Base-by-base conservation (phyloP, 2,888 invertebrate species). In the Sialis fuliginosa region DNA sequence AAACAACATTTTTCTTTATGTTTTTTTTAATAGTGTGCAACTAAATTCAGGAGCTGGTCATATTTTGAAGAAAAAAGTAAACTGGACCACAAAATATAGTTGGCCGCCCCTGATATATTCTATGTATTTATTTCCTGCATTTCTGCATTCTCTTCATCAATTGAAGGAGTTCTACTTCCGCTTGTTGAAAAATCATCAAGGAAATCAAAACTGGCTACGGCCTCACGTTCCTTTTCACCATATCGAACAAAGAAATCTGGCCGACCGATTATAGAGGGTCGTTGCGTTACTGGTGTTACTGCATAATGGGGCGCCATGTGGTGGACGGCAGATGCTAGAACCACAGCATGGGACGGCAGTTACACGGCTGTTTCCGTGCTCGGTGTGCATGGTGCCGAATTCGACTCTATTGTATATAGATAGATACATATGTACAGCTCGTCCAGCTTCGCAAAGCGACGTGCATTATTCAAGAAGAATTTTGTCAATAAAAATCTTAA, bases 121-220 rank as follows among this genome's bases (percentile, higher is more conserved):
- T 9, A n/a, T 10, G 9, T 35, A 10, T 35, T 35, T 35, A 35
- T 35, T 35, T 9, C 30, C 9, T 13, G 30, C 32, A 10, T n/a
- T 31, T 13, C 8, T 30, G 39, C 10, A 30, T 54, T 54, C 32
- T 50, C 48, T 39, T 48, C 48, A 42, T 47, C 50, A n/a, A 54
- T 52, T 9, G 55, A 40, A 33, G 54, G 48, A 10, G 50, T 44
- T 13, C 48, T 35, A 12, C 50, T 47, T 10, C 39, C 62, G 59
- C 57, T 67, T 59, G 65, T 54, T 57, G 70, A 66, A 56, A 81
- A 65, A 57, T 79, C 79, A 64, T 84, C 79, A 56, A 85, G 73
- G 70, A 85, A 85, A 68, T 84, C 83, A 68, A 85, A 85, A 56
- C 76, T 77, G 52, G 83, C 79, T 55, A 85, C 80, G 51, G 84